phyloP scores from a whole-genome alignment of 1,140 invertebrate genomes.

The Eriocheir sinensis region DNA sequence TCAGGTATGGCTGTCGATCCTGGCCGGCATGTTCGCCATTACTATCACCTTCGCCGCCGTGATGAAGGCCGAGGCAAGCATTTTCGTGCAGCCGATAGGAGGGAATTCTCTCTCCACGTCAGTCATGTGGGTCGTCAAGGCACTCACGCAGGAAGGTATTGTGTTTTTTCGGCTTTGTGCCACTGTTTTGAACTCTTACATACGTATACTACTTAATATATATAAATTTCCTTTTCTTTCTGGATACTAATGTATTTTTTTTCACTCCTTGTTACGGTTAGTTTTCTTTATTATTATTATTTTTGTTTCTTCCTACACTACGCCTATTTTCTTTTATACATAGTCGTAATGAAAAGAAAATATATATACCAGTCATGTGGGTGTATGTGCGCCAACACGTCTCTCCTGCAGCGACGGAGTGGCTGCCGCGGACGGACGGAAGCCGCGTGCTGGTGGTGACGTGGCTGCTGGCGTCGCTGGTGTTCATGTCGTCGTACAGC shows the following conservation, averaged over 20 bases:
- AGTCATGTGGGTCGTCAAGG: conserved; percentile 47
- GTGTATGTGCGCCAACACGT: not conserved
- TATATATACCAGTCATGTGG: too few species aligned
- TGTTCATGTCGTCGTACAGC: conserved; percentile 49
- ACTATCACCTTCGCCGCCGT: not conserved
- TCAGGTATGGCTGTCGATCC: not conserved
- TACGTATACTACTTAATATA: not conserved
- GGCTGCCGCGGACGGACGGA: conserved; percentile 32
- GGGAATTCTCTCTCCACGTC: not conserved
- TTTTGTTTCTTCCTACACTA: not conserved
- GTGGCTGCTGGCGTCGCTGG: conserved; percentile 36
- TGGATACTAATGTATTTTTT: too few species aligned
- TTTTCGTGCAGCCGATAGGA: not conserved
- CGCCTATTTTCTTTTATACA: not conserved
- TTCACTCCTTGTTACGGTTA: not conserved
- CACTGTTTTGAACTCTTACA: not conserved
- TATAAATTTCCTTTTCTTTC: too few species aligned
- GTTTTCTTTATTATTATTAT: not conserved
- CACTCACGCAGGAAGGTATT: conserved; percentile 50
- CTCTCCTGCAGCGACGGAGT: not conserved
- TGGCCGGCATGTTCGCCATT: not conserved
- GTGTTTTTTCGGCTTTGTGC: not conserved
- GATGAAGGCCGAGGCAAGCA: not conserved
- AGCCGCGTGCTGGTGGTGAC: not conserved
- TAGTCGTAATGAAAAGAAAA: not conserved